Base-by-base conservation (phyloP, 2,888 invertebrate genomes). In the Dasysyrphus albostriatus region DNA sequence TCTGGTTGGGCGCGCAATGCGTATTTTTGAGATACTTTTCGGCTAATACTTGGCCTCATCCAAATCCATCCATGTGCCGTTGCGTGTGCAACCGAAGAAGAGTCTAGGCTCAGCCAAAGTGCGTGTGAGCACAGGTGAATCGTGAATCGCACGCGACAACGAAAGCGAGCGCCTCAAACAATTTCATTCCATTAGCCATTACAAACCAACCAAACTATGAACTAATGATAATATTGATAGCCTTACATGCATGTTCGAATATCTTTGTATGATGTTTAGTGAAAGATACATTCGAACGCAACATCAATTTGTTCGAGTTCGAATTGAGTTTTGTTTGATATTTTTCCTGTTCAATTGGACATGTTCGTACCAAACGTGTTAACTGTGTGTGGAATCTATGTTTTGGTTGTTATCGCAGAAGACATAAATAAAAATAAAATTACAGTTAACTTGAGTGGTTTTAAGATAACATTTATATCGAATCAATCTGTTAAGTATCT, bases 91-190 rank as follows among this genome's bases (percentile, higher is more conserved):
- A 44, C 72, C 58, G 42, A 37, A 65, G n/a, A 73, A 47, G 63
- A 32, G 67, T 82, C 56, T 32, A 70, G 1, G 5, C 4, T 19
- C 2, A 47, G 63, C 49, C 7, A 67, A 19, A 8, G 56, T 76
- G 61, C 69, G 81, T 67, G 73, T 77, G 51, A 73, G 69, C 73
- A 69, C 81, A 85, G 84, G 84, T 85, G 81, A 61, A 19, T 59
- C 56, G 58, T 58, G 58, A 76, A 47, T 81, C 75, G 59, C 80
- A 84, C 81, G 81, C 76, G 84, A 54, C 54, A 1, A 8, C 29
- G 24, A 24, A 2, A 14, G 32, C 14, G 14, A 76, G 58, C 16
- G 9, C 12, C 0, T 42, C 83, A 65, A 75, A 51, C 42, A 63
- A 37, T 58, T 42, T 49, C 37, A 37, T 49, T 47, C 24, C 24